These are phyloP conservation scores for Frieseomelitta varia DNA, from an alignment of 1,140 invertebrate genomes.

Conservation along the genomic window DNA sequence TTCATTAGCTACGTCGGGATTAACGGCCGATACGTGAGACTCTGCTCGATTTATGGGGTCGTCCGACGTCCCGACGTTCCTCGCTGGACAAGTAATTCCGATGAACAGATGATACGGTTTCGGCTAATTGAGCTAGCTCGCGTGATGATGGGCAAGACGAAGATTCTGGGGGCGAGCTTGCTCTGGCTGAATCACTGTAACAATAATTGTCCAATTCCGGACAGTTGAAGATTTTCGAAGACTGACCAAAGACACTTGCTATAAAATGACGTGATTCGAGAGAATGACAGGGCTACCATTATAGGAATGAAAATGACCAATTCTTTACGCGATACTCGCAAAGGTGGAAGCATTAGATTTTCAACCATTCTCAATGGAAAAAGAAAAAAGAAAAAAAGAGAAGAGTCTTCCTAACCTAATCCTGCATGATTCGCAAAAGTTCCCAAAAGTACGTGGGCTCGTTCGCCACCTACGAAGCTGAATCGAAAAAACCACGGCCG, in stretches of 20 bases:
- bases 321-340: too few relatives aligned
- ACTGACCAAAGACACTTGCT: too few relatives aligned
- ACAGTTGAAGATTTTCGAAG: too few relatives aligned
- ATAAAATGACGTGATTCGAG: too few relatives aligned
- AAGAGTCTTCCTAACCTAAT: not conserved
- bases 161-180: not conserved
- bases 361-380: not conserved
- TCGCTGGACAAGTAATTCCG: conserved; percentile 19
- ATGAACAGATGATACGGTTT: not conserved
- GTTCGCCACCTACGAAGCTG: not conserved
- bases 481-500: not conserved
- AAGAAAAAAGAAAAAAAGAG: not conserved
- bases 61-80: not conserved
- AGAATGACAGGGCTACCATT: too few relatives aligned
- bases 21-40: conserved; percentile 58
- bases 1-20: conserved; percentile 73
- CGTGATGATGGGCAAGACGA: not conserved
- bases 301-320: too few relatives aligned
- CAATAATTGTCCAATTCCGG: too few relatives aligned
- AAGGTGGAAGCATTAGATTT: too few relatives aligned
- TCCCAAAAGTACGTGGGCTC: not conserved
- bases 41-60: conserved; percentile 51
- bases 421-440: not conserved
- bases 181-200: too few relatives aligned
- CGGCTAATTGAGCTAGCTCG: not conserved